Evolutionary conservation across 2,797 vertebrate genomes (phyloP), one percentile per base, ranked within the genome.

Genomic region (Centroberyx gerrardi): DNA sequence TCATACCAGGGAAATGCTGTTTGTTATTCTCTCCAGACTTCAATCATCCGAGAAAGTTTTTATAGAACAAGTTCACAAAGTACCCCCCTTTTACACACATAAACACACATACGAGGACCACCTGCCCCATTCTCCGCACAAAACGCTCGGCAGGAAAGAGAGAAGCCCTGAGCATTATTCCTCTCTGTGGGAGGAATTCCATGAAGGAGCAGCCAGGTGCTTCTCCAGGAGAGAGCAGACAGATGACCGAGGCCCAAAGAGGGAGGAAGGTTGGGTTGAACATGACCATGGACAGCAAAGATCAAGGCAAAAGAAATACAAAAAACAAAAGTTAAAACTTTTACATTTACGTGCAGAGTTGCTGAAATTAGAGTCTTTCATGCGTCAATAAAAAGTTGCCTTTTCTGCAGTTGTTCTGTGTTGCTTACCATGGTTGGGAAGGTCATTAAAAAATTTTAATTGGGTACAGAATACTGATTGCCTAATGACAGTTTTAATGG

Each of bases 11-110:
- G 78, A 81, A 58, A 75, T 49, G 70, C 61, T 93, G 93, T 95
- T 96, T 96, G 93, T 95, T 96, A 85, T 95, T 94, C 82, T 93
- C 84, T 58, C 58, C 65, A 64, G 68, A 93, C 91, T 91, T 94
- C 91, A 92, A 92, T 93, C 90, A 90, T 90, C 84, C 73, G 73
- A 91, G 81, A 94, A 88, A 49, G 85, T 87, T 93, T 94, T 86
- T 85, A 92, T 83, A 94, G 86, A 82, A 82, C 72, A 77, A 85
- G 74, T 93, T 94, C 94, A 94, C 89, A 94, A 93, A 91, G 87
- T 77, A 70, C 81, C 84, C 66, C 76, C 85, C 80, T 76, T 87
- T 82, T 64, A 80, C 78, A 85, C 83, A 92, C 85, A 91, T 65
- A 91, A 90, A 93, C 91, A 92, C 84, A 83, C 55, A 49, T 48